Percentiles rank a stretch among this genome's conserved stretches.
Evolutionary conservation across 2,888 invertebrate genomes (phyloP).

Genomic region (Ctena decussata): DNA sequence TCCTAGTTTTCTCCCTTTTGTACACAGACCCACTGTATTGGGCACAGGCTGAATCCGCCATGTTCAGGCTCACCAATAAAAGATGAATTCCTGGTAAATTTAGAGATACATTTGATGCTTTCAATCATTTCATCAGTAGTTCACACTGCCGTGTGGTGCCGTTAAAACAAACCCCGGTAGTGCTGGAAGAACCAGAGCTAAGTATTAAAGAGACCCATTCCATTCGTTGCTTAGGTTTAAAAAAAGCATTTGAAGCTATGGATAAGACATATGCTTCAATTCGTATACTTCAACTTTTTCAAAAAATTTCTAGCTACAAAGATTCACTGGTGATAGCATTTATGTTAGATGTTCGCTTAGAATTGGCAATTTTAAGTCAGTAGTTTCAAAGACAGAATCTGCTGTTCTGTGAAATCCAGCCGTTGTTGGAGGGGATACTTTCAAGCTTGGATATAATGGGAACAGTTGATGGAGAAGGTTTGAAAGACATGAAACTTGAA

Average conservation of each 20-base stretch:
- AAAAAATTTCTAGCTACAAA: constrained; percentile 49
- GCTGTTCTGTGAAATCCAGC: constrained; percentile 35
- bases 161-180: constrained; percentile 18
- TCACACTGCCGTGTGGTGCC: constrained; percentile 36
- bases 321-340: constrained; percentile 41
- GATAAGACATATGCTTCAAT: constrained; percentile 46
- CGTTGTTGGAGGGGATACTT: constrained; percentile 10
- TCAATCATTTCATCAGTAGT: constrained; percentile 52
- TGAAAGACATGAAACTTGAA: background rate
- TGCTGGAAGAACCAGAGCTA: constrained; percentile 54
- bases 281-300: constrained; percentile 28
- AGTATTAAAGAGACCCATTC: constrained; percentile 55
- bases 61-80: constrained; percentile 55
- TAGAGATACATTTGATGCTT: constrained; percentile 49
- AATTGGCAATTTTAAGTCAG: constrained; percentile 31
- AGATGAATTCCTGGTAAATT: constrained; percentile 40
- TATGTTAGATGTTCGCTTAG: constrained; percentile 54
- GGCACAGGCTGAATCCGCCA: constrained; percentile 51
- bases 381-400: constrained; percentile 44
- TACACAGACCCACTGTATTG: constrained; percentile 52
- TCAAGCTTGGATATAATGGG: background rate
- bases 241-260: constrained; percentile 52
- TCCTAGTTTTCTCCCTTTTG: constrained; percentile 46
- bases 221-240: constrained; percentile 55
- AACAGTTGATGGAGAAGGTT: background rate